Evolutionary conservation across 2,113 vertebrate species (phyloP).

Genomic region (Lepus europaeus): DNA sequence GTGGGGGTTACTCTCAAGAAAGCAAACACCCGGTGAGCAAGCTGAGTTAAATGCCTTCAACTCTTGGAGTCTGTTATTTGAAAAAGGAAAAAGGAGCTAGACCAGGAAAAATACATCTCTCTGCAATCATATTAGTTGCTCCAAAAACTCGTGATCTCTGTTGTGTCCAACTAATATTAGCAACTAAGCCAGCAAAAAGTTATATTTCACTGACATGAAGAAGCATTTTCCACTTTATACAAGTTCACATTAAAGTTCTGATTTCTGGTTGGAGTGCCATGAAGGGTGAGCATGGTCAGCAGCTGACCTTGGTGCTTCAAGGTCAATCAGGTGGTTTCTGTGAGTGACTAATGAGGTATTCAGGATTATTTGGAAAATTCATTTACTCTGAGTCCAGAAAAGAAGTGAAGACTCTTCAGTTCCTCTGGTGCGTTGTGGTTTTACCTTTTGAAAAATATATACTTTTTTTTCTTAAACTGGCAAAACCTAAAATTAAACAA

Average conservation of each 20-base stretch:
- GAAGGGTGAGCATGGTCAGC: neutral
- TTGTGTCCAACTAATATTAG: neutral
- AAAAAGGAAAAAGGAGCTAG: neutral
- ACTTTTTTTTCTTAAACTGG: neutral
- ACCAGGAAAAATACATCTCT: neutral
- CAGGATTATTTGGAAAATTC: neutral
- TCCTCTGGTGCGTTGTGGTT: neutral
- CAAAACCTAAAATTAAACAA: conserved; percentile 11
- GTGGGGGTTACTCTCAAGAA: no score
- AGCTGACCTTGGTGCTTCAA: neutral
- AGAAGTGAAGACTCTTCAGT: neutral
- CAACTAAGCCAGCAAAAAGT: neutral
- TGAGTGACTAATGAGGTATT: neutral
- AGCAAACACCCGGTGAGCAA: neutral
- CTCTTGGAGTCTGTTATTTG: neutral
- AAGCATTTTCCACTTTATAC: neutral
- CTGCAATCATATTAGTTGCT: neutral
- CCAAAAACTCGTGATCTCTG: neutral
- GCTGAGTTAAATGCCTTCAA: neutral
- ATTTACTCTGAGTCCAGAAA: neutral
- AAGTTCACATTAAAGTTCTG: neutral
- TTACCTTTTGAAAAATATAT: neutral
- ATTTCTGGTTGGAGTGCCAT: neutral
- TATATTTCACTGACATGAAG: neutral
- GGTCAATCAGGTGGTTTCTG: neutral